phyloP scores from a whole-genome alignment of 2,113 vertebrate species.

The Spheniscus mendiculus region DNA sequence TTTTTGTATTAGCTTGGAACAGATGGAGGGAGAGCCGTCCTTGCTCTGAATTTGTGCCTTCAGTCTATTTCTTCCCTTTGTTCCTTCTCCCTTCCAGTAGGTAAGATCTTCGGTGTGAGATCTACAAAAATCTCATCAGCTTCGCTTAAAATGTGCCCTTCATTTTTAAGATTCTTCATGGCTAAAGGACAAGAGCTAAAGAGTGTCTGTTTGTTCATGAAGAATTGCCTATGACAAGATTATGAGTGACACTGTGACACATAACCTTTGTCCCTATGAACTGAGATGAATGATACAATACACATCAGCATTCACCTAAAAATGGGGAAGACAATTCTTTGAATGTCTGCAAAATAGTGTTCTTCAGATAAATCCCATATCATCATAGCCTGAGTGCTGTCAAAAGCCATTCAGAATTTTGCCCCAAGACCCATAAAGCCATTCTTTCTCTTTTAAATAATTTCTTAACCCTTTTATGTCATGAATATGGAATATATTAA shows the following conservation, averaged over 20 bases:
- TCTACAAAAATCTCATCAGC: not conserved
- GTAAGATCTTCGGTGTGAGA: not conserved
- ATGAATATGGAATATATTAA: not conserved
- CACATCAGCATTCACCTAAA: not conserved
- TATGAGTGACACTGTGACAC: not conserved
- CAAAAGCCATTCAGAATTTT: not conserved
- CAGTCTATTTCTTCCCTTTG: not conserved
- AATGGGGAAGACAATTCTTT: not conserved
- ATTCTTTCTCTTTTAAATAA: not conserved
- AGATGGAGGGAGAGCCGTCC: not conserved
- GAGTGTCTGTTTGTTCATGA: not conserved
- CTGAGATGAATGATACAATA: not conserved
- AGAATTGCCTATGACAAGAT: not conserved
- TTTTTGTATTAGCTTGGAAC: not conserved
- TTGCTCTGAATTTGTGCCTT: not conserved
- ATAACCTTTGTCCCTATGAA: not conserved
- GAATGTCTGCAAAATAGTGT: not conserved
- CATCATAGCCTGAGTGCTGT: not conserved
- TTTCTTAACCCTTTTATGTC: not conserved
- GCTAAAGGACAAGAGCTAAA: not conserved
- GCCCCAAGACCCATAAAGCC: not conserved
- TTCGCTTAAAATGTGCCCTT: not conserved
- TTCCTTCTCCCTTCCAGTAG: not conserved
- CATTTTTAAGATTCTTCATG: not conserved
- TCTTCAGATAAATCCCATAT: not conserved